Evolutionary conservation across 1,140 invertebrate genomes (phyloP).

Genomic region (Pentalonia nigronervosa): DNA sequence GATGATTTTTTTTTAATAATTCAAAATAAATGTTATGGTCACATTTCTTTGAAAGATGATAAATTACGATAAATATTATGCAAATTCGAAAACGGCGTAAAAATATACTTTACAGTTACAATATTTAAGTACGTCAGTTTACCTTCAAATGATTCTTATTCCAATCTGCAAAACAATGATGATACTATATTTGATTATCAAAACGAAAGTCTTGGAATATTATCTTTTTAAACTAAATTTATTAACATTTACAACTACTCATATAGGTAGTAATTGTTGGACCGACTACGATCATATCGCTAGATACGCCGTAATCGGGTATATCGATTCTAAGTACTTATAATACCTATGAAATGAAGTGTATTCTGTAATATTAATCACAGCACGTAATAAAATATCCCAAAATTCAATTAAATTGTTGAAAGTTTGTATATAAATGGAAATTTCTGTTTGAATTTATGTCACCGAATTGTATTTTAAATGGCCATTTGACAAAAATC

Average conservation of each 20-base stretch:
- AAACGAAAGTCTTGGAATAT: not conserved
- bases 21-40: not conserved
- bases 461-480: not conserved
- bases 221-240: not conserved
- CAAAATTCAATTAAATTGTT: not conserved
- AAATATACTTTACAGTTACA: not conserved
- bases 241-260: not conserved
- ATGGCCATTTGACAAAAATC: not conserved
- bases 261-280: not conserved
- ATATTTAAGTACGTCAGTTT: not conserved
- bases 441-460: not conserved
- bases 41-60: not conserved
- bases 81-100: not conserved
- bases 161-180: not conserved
- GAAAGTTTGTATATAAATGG: not conserved
- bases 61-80: constrained; percentile 31
- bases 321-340: not conserved
- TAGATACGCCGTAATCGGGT: not conserved
- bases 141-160: not conserved
- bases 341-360: not conserved
- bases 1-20: not conserved
- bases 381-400: not conserved
- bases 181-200: not conserved
- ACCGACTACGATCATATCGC: not conserved
- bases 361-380: not conserved